These are phyloP conservation scores for Lamellibrachia columna DNA, from an alignment of 2,888 invertebrate genomes.

Conservation along the genomic window DNA sequence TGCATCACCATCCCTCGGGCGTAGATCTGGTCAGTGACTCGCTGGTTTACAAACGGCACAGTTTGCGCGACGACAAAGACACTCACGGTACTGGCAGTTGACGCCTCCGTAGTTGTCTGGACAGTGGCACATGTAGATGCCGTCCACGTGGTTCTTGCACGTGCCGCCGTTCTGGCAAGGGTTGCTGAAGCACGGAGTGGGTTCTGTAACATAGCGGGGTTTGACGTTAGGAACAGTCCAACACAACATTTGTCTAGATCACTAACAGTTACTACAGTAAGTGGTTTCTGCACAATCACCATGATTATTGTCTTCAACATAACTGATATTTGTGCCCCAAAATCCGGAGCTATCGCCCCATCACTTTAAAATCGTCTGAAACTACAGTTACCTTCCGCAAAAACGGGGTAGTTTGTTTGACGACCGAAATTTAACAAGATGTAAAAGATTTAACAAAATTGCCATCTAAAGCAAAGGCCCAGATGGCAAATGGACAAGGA, in stretches of 20 bases:
- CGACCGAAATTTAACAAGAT: too few species aligned
- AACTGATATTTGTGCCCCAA: not conserved
- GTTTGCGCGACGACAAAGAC: not conserved
- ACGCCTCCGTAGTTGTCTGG: constrained; percentile 24
- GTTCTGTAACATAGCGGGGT: constrained; percentile 19
- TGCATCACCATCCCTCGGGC: not conserved
- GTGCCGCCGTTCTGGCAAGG: constrained; percentile 31
- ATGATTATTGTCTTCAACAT: not conserved
- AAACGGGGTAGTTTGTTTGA: too few species aligned
- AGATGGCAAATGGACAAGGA: too few species aligned
- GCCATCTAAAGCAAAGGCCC: too few species aligned
- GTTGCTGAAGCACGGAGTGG: constrained; percentile 19
- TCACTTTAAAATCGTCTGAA: too few species aligned
- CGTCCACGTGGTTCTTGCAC: constrained; percentile 27
- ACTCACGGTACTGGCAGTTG: constrained; percentile 30
- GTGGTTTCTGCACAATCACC: not conserved
- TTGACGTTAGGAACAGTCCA: not conserved
- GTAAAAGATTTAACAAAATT: too few species aligned
- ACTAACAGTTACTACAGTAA: not conserved
- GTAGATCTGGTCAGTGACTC: not conserved
- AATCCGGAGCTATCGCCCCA: too few species aligned
- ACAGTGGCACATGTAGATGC: constrained; percentile 30
- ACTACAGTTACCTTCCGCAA: too few species aligned
- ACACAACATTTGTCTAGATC: not conserved
- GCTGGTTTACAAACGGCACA: not conserved